Evolutionary conservation across 2,888 invertebrate species (phyloP).

Genomic region (Torymus texanus): DNA sequence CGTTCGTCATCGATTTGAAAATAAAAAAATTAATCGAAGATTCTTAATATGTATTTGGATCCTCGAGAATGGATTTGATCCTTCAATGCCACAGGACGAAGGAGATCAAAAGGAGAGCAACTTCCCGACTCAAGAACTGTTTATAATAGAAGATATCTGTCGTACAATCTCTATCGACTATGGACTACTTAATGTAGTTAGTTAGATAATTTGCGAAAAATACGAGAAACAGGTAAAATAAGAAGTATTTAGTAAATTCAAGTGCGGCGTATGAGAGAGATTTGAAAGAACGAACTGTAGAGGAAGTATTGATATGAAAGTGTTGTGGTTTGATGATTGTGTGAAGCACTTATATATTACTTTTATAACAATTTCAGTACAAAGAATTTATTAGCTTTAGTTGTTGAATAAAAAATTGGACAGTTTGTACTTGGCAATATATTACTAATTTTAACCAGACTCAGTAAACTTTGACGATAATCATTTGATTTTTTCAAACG

Average conservation of each 20-base stretch:
- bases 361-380: slow-evolving; percentile 19
- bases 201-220: slow-evolving; percentile 60
- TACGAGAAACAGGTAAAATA: slow-evolving; percentile 46
- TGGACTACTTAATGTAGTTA: slow-evolving; percentile 60
- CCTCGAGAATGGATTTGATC: slow-evolving; percentile 55
- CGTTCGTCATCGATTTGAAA: slow-evolving; percentile 34
- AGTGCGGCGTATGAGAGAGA: slow-evolving; percentile 48
- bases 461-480: slow-evolving; percentile 11
- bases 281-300: slow-evolving; percentile 39
- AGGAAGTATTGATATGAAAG: slow-evolving; percentile 37
- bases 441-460: neutral
- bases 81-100: slow-evolving; percentile 48
- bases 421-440: slow-evolving; percentile 22
- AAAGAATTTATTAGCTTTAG: slow-evolving; percentile 10
- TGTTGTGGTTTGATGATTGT: slow-evolving; percentile 26
- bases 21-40: slow-evolving; percentile 15
- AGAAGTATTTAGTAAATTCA: slow-evolving; percentile 47
- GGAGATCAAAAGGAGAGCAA: slow-evolving; percentile 57
- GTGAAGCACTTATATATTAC: slow-evolving; percentile 14
- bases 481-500: neutral
- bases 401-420: neutral
- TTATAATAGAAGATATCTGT: slow-evolving; percentile 61
- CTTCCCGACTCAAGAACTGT: slow-evolving; percentile 59
- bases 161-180: slow-evolving; percentile 65
- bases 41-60: slow-evolving; percentile 44